Evolutionary conservation across 2,113 vertebrate species (phyloP).

Genomic region (Orientallactaga bullata): DNA sequence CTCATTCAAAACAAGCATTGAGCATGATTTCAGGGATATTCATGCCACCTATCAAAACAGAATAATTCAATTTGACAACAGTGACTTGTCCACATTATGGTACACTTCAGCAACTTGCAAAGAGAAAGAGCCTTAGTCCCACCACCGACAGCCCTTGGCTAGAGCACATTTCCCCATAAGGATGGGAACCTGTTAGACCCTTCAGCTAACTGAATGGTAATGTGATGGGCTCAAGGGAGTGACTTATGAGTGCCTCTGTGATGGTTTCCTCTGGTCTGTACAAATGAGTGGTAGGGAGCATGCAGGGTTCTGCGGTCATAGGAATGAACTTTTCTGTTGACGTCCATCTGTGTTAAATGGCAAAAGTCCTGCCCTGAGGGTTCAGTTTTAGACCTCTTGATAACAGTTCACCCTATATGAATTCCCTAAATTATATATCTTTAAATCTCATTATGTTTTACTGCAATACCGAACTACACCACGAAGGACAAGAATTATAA

Average conservation of each 20-base stretch:
- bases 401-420: constrained; percentile 44
- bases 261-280: neutral
- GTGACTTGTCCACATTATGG: neutral
- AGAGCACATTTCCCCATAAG: neutral
- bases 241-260: neutral
- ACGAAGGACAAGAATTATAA: constrained; percentile 66
- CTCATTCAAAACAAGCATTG: neutral
- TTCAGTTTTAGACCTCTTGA: constrained; percentile 64
- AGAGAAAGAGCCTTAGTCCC: too few species aligned
- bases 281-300: neutral
- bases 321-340: neutral
- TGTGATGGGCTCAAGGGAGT: neutral
- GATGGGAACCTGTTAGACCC: neutral
- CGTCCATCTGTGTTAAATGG: neutral
- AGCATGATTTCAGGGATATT: neutral
- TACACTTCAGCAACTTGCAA: neutral
- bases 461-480: constrained; percentile 73
- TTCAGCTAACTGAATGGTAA: neutral
- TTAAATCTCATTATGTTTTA: constrained; percentile 52
- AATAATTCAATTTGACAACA: neutral
- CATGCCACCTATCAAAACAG: neutral
- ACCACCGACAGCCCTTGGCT: neutral
- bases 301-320: neutral
- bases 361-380: neutral
- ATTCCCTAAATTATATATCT: constrained; percentile 74